Conservation (phyloP, 2,888 invertebrate species). For the Pseudococcus longispinus region DNA sequence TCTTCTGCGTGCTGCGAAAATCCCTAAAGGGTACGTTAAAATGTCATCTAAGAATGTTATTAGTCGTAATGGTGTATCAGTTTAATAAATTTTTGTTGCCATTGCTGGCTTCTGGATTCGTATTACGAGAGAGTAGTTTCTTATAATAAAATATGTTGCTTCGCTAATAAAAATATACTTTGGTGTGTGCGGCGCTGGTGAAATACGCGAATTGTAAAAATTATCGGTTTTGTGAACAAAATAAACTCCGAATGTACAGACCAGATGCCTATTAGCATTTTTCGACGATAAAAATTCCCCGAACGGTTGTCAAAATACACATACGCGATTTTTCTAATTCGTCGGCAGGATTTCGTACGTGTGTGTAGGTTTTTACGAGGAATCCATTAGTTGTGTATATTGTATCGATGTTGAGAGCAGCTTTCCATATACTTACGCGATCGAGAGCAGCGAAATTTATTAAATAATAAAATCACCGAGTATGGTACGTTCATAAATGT, state of each 20-base stretch:
- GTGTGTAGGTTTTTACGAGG: background rate
- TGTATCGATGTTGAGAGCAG: background rate
- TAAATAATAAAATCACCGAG: constrained; percentile 21
- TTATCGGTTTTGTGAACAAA: background rate
- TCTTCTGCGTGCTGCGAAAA: background rate
- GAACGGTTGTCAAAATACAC: background rate
- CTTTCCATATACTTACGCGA: background rate
- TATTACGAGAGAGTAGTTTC: background rate
- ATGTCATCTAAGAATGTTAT: constrained; percentile 10
- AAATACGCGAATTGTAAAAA: constrained; percentile 2
- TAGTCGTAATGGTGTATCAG: background rate
- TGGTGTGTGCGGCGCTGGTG: background rate
- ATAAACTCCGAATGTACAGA: background rate
- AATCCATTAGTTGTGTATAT: background rate
- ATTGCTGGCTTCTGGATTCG: background rate
- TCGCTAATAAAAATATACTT: background rate
- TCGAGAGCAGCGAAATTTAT: background rate
- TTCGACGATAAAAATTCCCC: background rate
- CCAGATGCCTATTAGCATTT: constrained; percentile 22
- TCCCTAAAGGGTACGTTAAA: constrained; percentile 12
- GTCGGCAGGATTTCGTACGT: background rate
- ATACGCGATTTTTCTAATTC: background rate
- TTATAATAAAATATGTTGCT: background rate
- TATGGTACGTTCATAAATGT: background rate
- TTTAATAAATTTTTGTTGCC: background rate